These are phyloP conservation scores for Sabatieria punctata DNA, from an alignment of 2,888 invertebrate genomes.

Conservation along the genomic window DNA sequence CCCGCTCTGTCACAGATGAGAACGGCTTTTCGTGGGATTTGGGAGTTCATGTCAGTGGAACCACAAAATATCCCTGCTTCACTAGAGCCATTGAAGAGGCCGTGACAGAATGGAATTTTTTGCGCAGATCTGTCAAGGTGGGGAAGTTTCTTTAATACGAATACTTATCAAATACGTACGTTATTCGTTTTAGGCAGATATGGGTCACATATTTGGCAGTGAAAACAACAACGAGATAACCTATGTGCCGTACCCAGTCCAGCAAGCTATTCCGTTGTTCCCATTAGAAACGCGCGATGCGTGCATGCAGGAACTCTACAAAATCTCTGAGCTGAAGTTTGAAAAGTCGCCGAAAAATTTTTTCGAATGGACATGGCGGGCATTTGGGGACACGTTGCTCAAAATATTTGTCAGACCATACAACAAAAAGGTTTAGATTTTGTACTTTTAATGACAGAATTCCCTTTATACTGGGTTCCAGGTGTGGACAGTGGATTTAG, in stretches of 20 bases:
- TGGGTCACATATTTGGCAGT: constrained; percentile 5
- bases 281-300: constrained; percentile 11
- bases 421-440: constrained; percentile 19
- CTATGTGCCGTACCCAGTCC: constrained; percentile 18
- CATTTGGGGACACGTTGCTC: constrained; percentile 19
- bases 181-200: constrained; percentile 14
- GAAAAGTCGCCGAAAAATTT: constrained; percentile 13
- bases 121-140: constrained; percentile 13
- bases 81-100: constrained; percentile 11
- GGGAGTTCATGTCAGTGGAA: constrained; percentile 15
- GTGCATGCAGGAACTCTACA: constrained; percentile 15
- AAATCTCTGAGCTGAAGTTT: not conserved
- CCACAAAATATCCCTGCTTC: constrained; percentile 12
- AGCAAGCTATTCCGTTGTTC: constrained; percentile 16
- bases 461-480: constrained; percentile 7
- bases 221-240: not conserved
- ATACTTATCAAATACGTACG: too few relatives aligned
- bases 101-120: constrained; percentile 13
- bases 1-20: constrained; percentile 13
- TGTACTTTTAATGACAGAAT: not conserved
- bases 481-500: constrained; percentile 18
- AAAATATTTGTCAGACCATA: constrained; percentile 22
- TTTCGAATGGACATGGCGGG: constrained; percentile 15
- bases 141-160: too few relatives aligned
- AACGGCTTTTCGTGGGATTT: constrained; percentile 17